phyloP scores from a whole-genome alignment of 2,113 vertebrate genomes.

The Tricholaema leucomelas region DNA sequence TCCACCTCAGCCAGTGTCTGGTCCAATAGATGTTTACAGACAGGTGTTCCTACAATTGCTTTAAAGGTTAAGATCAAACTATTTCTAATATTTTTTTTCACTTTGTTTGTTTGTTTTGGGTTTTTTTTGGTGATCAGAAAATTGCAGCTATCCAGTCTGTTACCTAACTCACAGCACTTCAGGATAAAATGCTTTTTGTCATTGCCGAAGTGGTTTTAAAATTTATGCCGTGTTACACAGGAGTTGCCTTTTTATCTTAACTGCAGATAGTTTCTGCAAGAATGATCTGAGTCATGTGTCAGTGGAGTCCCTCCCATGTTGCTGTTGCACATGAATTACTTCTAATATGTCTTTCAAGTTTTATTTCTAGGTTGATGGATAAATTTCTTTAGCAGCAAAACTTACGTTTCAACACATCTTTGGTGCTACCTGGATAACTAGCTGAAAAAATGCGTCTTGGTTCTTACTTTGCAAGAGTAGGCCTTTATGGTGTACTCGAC shows the following conservation, averaged over 20 bases:
- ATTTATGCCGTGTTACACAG: not conserved
- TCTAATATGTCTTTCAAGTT: not conserved
- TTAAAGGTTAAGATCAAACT: not conserved
- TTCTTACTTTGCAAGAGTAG: not conserved
- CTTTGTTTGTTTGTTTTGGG: no score
- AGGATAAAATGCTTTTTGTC: not conserved
- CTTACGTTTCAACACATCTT: not conserved
- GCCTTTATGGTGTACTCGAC: not conserved
- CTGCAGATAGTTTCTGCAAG: not conserved
- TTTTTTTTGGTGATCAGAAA: not conserved
- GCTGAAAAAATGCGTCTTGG: not conserved
- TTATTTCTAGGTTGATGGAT: not conserved
- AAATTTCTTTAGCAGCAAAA: not conserved
- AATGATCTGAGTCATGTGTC: not conserved
- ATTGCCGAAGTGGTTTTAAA: not conserved
- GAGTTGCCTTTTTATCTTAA: not conserved
- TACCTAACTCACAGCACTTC: not conserved
- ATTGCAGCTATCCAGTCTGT: not conserved
- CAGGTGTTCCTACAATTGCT: not conserved
- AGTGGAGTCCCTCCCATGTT: not conserved
- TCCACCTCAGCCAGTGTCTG: not conserved
- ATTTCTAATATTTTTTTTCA: not conserved
- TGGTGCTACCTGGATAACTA: not conserved
- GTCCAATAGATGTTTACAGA: not conserved
- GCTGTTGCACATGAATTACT: not conserved